Conservation (phyloP, 2,797 vertebrate genomes). For the Gallirallus australis region DNA sequence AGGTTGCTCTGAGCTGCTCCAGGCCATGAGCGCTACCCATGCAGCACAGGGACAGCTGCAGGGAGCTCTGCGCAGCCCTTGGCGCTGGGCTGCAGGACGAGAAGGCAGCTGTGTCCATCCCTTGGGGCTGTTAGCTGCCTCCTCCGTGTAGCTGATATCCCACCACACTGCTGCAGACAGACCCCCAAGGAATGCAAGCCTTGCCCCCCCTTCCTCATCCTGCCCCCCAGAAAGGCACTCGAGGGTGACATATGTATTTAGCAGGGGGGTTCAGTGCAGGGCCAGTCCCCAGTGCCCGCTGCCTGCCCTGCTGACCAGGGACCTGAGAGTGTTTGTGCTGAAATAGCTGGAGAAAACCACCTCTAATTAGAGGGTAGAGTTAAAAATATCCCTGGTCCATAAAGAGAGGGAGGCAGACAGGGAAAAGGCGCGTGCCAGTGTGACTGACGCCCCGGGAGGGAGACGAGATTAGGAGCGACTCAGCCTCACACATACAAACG, state of each 20-base stretch:
- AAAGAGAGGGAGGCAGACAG: conserved; percentile 62
- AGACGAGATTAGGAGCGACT: conserved; percentile 53
- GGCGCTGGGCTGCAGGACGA: accelerated
- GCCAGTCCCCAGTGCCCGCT: not conserved
- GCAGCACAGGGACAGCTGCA: not conserved
- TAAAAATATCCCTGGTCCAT: conserved; percentile 71
- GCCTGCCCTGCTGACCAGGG: not conserved
- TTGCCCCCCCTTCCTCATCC: not conserved
- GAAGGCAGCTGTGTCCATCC: conserved; percentile 22
- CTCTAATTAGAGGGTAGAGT: conserved; percentile 65
- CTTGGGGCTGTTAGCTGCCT: not conserved
- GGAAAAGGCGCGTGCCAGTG: conserved; percentile 54
- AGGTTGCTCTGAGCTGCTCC: not conserved
- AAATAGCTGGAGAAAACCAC: conserved; percentile 51
- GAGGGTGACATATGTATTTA: not conserved
- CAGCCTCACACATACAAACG: conserved; percentile 32
- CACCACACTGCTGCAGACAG: not conserved
- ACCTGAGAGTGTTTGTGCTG: not conserved
- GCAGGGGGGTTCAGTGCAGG: not conserved
- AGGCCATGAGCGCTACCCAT: not conserved
- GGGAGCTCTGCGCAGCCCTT: not conserved
- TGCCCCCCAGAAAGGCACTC: accelerated
- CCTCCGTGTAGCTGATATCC: not conserved
- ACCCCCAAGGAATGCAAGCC: not conserved
- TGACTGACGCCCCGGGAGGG: conserved; percentile 30